These are phyloP conservation scores for Allacma fusca DNA, from an alignment of 2,888 invertebrate genomes.

Conservation along the genomic window DNA sequence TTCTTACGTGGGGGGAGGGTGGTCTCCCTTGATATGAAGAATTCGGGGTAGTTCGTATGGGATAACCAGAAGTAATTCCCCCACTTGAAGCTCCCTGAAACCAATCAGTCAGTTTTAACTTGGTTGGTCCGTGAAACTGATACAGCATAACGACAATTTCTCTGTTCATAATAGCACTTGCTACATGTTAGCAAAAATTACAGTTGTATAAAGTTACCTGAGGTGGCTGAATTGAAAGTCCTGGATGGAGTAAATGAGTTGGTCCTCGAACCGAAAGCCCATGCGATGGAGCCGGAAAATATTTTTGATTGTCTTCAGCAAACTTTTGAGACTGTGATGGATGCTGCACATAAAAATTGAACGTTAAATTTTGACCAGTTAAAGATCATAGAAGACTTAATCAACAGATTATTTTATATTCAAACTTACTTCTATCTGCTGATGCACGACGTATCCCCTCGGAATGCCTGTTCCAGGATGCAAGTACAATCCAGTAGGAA, in stretches of 20 bases:
- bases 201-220: conserved; percentile 38
- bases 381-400: conserved; percentile 3
- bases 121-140: neutral
- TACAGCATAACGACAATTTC: conserved; percentile 4
- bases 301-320: conserved; percentile 53
- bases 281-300: conserved; percentile 57
- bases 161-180: neutral
- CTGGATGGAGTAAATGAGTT: conserved; percentile 53
- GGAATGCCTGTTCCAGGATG: conserved; percentile 50
- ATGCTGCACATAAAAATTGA: conserved; percentile 36
- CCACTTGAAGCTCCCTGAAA: conserved; percentile 76
- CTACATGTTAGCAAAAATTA: too few relatives aligned
- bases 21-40: conserved; percentile 61
- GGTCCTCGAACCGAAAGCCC: conserved; percentile 47
- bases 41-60: conserved; percentile 73
- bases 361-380: neutral
- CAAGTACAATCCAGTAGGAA: conserved; percentile 53
- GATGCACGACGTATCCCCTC: conserved; percentile 56
- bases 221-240: conserved; percentile 50
- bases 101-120: conserved; percentile 5
- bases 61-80: conserved; percentile 85
- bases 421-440: conserved; percentile 54
- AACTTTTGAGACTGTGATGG: conserved; percentile 54
- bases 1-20: conserved; percentile 61
- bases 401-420: conserved; percentile 17